Evolutionary conservation across 2,888 invertebrate species (phyloP), one percentile per base, ranked within the genome.

Genomic region (Hydriomena furcata): DNA sequence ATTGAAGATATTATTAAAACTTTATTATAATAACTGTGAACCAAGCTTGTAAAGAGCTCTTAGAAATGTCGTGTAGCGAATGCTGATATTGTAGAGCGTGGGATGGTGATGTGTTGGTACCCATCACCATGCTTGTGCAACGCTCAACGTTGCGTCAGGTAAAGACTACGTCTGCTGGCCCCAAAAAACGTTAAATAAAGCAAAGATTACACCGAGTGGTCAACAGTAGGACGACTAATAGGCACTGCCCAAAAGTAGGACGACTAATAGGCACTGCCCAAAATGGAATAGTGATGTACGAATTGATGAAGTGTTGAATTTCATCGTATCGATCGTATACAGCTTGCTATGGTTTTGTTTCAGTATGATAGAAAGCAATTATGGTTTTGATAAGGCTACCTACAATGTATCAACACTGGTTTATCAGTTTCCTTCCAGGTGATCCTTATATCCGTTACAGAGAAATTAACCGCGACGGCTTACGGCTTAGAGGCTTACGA

Each of bases 41-140:
- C 12, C 10, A 7, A 38, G 7, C 8, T 17, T 27, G 27, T 28
- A 20, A 43, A 35, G 27, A 12, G 30, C 24, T 31, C 31, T 38
- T 38, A 28, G 25, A 38, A 17, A 31, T 28, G 44, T 31, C 47
- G 28, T 32, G 42, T 36, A 25, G 35, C 46, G 40, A 52, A 50
- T 49, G 41, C 31, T 38, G 43, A 32, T 50, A 28, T 52, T 43
- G 13, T 34, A 43, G 50, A 46, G 55, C 55, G 60, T 52, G 45
- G 52, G 48, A 42, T 20, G 45, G 42, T 32, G 46, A 44, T 50
- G 52, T 47, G 21, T 17, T n/a, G n/a, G n/a, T n/a, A n/a, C n/a
- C n/a, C n/a, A 17, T 17, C 52, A 45, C 6, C 17, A 36, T 17
- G 34, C 43, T 60, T 58, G 48, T 43, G 50, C 46, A 60, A 53